Conservation (phyloP, 2,888 invertebrate species). For the Caradrina clavipalpis region DNA sequence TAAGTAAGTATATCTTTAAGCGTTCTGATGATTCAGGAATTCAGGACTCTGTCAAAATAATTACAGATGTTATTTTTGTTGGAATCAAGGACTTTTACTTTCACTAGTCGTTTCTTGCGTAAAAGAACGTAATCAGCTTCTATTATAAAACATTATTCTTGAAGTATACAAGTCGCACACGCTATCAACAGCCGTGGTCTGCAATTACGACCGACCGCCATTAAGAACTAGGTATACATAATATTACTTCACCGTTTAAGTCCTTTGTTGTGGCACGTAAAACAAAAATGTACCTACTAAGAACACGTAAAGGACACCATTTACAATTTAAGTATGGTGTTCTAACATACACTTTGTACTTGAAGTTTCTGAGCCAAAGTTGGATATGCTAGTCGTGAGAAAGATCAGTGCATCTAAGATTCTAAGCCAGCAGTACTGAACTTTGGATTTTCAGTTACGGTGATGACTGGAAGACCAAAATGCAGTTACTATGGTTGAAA, state of each 20-base stretch:
- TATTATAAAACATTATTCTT: constrained; percentile 34
- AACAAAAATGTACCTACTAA: background rate
- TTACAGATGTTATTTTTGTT: background rate
- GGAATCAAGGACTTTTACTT: background rate
- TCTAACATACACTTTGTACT: too few species aligned
- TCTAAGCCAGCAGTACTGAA: too few species aligned
- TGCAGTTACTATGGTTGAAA: too few species aligned
- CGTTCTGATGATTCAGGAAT: background rate
- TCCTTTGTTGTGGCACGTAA: constrained; percentile 29
- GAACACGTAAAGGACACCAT: background rate
- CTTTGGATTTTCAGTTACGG: too few species aligned
- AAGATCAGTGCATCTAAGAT: too few species aligned
- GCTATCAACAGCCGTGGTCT: constrained; percentile 45
- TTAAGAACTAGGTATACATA: constrained; percentile 9
- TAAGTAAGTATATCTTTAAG: background rate
- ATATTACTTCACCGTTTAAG: constrained; percentile 17
- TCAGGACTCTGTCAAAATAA: background rate
- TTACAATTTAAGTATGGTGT: too few species aligned
- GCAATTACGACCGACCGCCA: constrained; percentile 43
- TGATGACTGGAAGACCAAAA: too few species aligned
- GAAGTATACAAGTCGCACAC: constrained; percentile 41
- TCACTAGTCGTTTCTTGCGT: constrained; percentile 15
- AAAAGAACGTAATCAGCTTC: constrained; percentile 33
- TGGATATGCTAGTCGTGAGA: too few species aligned
- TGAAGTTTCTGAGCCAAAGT: too few species aligned